A percentile compares a stretch with the other conserved stretches of the same genome.
Conservation (phyloP, 2,797 vertebrate species). For the Pelochelys cantorii region DNA sequence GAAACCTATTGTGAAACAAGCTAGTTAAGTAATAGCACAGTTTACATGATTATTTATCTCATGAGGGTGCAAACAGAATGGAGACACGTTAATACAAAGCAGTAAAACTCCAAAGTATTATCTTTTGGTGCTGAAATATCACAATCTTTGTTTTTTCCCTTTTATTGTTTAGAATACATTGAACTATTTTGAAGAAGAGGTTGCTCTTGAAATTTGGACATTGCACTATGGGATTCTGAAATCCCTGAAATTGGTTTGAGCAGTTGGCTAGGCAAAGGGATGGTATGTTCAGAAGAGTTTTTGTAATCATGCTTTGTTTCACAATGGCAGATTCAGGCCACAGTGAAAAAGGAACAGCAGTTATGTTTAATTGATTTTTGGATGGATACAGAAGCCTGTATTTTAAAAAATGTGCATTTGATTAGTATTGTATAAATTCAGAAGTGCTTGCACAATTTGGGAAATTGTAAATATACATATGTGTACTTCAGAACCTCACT, state of each 20-base stretch:
- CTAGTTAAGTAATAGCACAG: neutral
- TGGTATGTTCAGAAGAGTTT: fast-evolving
- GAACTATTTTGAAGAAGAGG: neutral
- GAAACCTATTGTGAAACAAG: neutral
- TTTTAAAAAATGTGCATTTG: fast-evolving
- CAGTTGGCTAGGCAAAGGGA: neutral
- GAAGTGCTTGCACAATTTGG: neutral
- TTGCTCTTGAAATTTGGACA: neutral
- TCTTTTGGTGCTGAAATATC: neutral
- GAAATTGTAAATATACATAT: neutral
- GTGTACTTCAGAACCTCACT: neutral
- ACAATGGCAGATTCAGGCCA: fast-evolving
- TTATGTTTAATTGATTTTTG: fast-evolving
- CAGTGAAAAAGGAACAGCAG: fast-evolving
- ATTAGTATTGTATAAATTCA: neutral
- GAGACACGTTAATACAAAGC: neutral
- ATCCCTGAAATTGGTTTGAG: fast-evolving
- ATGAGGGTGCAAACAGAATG: too few species aligned
- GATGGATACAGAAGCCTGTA: fast-evolving
- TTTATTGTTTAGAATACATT: neutral
- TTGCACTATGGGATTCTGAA: neutral
- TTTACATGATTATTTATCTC: neutral
- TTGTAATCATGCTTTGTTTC: fast-evolving
- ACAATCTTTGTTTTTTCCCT: neutral
- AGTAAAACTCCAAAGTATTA: neutral